A percentile compares a stretch with the other conserved stretches of the same genome.
Conservation (phyloP, 2,888 invertebrate genomes). For the Embidobia sp. region DNA sequence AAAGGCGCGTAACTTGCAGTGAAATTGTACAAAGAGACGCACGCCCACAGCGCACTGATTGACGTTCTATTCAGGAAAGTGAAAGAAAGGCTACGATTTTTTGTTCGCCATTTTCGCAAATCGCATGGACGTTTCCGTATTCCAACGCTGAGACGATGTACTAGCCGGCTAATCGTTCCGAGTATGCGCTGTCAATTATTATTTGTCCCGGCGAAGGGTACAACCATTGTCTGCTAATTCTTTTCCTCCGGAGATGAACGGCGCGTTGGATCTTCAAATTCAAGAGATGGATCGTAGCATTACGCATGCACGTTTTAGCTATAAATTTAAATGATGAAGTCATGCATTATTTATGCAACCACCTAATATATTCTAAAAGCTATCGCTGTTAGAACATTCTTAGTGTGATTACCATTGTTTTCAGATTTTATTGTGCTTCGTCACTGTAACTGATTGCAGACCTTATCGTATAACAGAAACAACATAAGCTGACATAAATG, state of each 20-base stretch:
- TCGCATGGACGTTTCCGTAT: conserved; percentile 46
- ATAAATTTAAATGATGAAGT: conserved; percentile 46
- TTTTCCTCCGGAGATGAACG: conserved; percentile 12
- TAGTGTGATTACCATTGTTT: conserved; percentile 57
- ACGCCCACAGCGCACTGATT: conserved; percentile 62
- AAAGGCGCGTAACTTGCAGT: conserved; percentile 60
- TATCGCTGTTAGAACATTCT: conserved; percentile 55
- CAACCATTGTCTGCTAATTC: conserved; percentile 16
- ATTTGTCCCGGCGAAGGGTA: not conserved
- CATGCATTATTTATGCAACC: conserved; percentile 55
- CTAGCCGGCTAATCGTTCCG: too few relatives aligned
- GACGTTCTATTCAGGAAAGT: conserved; percentile 58
- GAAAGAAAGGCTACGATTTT: conserved; percentile 47
- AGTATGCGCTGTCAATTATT: conserved; percentile 23
- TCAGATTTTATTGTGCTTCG: conserved; percentile 57
- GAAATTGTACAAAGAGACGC: conserved; percentile 63
- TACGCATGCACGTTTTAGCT: conserved; percentile 40
- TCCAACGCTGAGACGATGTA: not conserved
- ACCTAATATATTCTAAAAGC: conserved; percentile 55
- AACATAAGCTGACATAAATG: conserved; percentile 57
- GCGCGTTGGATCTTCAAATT: conserved; percentile 38
- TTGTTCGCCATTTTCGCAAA: conserved; percentile 36
- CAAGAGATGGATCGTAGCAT: conserved; percentile 32
- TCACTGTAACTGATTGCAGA: conserved; percentile 54
- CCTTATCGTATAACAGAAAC: conserved; percentile 49